phyloP scores from a whole-genome alignment of 2,888 invertebrate genomes.

The Neoitamus cyanurus region DNA sequence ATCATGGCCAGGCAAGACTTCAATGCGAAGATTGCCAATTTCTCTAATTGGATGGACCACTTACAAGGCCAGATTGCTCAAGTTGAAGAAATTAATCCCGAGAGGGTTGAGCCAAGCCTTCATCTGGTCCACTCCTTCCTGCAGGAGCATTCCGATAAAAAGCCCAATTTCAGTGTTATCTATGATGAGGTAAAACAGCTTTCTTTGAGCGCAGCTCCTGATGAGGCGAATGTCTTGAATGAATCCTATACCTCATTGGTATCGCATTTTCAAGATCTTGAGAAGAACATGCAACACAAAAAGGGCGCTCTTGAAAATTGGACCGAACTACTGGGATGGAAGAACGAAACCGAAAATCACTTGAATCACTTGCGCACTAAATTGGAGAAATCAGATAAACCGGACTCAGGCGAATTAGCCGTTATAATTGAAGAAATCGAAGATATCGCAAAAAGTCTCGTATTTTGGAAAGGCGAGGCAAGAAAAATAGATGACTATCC shows the following conservation, averaged over 20 bases:
- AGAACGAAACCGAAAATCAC: conserved; percentile 82
- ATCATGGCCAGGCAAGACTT: conserved; percentile 86
- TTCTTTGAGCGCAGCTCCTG: conserved; percentile 75
- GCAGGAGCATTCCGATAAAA: conserved; percentile 87
- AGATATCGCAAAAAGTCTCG: conserved; percentile 74
- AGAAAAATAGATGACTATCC: conserved; percentile 76
- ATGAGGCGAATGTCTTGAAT: conserved; percentile 78
- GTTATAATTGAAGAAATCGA: conserved; percentile 77
- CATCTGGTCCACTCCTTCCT: conserved; percentile 83
- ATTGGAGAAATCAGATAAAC: conserved; percentile 77
- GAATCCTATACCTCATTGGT: conserved; percentile 81
- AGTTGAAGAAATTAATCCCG: conserved; percentile 83
- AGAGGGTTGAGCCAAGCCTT: conserved; percentile 82
- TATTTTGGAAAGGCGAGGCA: conserved; percentile 77
- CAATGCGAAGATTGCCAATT: conserved; percentile 80
- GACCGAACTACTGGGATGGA: conserved; percentile 85
- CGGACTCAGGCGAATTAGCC: conserved; percentile 76
- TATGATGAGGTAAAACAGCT: conserved; percentile 86
- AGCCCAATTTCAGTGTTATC: conserved; percentile 80
- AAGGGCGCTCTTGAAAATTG: conserved; percentile 82
- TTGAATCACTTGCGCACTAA: conserved; percentile 84
- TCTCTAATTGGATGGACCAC: conserved; percentile 83
- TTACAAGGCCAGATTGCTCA: conserved; percentile 78
- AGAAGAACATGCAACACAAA: conserved; percentile 79
- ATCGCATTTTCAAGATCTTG: conserved; percentile 80